Evolutionary conservation across 2,888 invertebrate species (phyloP).

Genomic region (Protophormia terraenovae): DNA sequence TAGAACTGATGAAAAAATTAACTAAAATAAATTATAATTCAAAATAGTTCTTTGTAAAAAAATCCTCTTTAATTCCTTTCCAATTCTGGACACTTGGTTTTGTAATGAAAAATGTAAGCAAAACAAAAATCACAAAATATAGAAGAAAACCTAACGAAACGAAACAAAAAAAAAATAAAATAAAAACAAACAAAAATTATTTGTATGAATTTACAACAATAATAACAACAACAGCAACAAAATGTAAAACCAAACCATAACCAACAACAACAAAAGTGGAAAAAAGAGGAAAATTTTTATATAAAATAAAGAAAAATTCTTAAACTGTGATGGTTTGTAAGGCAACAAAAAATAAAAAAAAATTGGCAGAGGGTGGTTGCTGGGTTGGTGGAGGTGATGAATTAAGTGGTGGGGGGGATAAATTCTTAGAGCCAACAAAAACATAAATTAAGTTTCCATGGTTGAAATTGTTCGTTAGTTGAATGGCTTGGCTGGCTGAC

Average conservation of each 20-base stretch:
- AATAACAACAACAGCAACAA: slow-evolving; percentile 31
- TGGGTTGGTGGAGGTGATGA: slow-evolving; percentile 30
- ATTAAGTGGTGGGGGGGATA: slow-evolving; percentile 26
- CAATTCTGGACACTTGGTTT: slow-evolving; percentile 3
- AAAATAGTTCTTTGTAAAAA: too few relatives aligned
- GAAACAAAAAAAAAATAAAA: slow-evolving; percentile 23
- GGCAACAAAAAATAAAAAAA: neutral
- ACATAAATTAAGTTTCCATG: slow-evolving; percentile 82
- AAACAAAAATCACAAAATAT: slow-evolving; percentile 63
- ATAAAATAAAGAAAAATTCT: slow-evolving; percentile 46
- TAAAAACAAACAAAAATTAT: slow-evolving; percentile 33
- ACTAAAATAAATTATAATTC: too few relatives aligned
- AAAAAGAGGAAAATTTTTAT: slow-evolving; percentile 51
- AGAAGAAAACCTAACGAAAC: slow-evolving; percentile 50
- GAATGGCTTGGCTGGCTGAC: slow-evolving; percentile 71
- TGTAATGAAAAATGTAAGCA: slow-evolving; percentile 57
- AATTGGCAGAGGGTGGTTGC: neutral
- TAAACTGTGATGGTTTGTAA: slow-evolving; percentile 41
- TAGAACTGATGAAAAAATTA: too few relatives aligned
- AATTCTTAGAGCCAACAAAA: slow-evolving; percentile 50
- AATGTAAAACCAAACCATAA: slow-evolving; percentile 58
- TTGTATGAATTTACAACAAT: slow-evolving; percentile 2
- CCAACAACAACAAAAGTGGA: slow-evolving; percentile 41
- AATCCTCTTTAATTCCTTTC: slow-evolving; percentile 1
- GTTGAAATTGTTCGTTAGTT: slow-evolving; percentile 76